These are phyloP conservation scores for Amphiprion clarkii DNA, from an alignment of 2,797 vertebrate species.

Conservation along the genomic window DNA sequence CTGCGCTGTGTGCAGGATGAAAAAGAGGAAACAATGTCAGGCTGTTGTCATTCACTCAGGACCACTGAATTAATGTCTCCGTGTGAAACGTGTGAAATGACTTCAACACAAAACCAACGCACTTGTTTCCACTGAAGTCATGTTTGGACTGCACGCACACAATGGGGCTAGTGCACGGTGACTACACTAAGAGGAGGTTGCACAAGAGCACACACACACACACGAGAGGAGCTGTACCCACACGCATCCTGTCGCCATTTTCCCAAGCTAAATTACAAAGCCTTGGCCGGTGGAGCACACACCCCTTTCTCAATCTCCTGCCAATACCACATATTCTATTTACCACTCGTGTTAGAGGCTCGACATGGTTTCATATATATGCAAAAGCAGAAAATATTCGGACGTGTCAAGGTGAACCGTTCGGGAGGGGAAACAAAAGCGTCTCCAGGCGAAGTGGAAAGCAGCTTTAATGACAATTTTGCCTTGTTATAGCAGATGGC, in stretches of 20 bases:
- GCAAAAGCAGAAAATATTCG: neutral
- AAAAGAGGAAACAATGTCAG: slow-evolving; percentile 2
- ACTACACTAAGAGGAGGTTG: slow-evolving; percentile 79
- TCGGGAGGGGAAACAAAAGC: neutral
- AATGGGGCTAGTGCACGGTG: slow-evolving; percentile 78
- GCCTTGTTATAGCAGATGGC: slow-evolving; percentile 67
- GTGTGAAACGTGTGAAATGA: slow-evolving; percentile 30
- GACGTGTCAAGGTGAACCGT: rapidly evolving
- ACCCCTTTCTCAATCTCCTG: slow-evolving; percentile 44
- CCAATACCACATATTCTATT: neutral
- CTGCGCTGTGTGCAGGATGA: neutral
- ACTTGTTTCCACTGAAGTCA: slow-evolving; percentile 36
- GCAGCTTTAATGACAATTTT: slow-evolving; percentile 39
- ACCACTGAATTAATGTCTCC: slow-evolving; percentile 30
- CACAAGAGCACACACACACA: slow-evolving; percentile 86
- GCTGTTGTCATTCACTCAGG: slow-evolving; percentile 3
- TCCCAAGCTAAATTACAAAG: slow-evolving; percentile 74
- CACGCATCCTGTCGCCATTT: slow-evolving; percentile 87
- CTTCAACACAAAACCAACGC: slow-evolving; percentile 23
- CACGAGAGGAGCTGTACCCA: slow-evolving; percentile 83
- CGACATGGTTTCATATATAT: neutral
- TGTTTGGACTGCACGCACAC: slow-evolving; percentile 12
- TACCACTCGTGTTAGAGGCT: too few relatives aligned
- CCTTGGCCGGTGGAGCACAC: slow-evolving; percentile 57
- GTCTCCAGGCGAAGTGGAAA: neutral